phyloP scores from a whole-genome alignment of 2,888 invertebrate species.

The Creontiades dilutus region DNA sequence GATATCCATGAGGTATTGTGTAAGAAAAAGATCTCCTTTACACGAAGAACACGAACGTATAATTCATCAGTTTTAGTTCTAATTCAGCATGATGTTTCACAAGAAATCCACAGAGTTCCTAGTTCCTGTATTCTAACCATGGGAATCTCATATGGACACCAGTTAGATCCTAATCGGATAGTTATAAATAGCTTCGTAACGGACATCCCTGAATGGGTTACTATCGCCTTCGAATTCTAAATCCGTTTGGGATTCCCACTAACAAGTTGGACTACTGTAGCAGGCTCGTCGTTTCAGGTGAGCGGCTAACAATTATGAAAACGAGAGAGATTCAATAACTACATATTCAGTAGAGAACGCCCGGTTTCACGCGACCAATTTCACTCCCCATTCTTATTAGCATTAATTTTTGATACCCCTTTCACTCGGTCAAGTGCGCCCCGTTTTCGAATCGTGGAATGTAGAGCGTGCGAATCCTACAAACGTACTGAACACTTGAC shows the following conservation, averaged over 20 bases:
- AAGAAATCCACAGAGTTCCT: no score
- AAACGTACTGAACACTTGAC: no score
- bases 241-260: background rate
- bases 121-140: no score
- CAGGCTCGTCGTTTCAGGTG: background rate
- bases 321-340: constrained; percentile 8
- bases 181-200: background rate
- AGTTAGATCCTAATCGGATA: no score
- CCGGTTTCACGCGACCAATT: constrained; percentile 37
- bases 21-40: no score
- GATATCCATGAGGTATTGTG: no score
- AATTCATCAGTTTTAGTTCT: no score
- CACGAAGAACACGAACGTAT: no score
- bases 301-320: background rate
- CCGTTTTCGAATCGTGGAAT: constrained; percentile 58
- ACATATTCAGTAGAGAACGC: constrained; percentile 26
- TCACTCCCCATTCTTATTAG: constrained; percentile 41
- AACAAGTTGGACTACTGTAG: background rate
- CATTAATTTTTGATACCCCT: constrained; percentile 48
- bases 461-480: constrained; percentile 55
- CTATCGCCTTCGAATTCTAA: background rate
- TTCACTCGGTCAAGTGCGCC: constrained; percentile 55
- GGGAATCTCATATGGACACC: no score
- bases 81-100: no score
- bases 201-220: background rate